phyloP scores from a whole-genome alignment of 2,888 invertebrate species.

The Apodemia zela region DNA sequence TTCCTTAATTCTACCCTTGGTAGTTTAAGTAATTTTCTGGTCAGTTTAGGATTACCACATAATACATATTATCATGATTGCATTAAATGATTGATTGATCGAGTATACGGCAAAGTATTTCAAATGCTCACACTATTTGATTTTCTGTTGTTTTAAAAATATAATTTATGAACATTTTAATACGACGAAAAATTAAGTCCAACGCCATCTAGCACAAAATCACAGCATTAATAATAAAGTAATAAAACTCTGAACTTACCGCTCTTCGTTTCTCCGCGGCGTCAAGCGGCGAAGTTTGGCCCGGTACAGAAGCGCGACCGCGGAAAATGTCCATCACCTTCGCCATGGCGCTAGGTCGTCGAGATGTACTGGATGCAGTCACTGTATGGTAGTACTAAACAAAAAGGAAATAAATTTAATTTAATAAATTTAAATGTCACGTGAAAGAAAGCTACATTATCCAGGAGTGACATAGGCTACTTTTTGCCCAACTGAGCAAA shows the following conservation, averaged over 20 bases:
- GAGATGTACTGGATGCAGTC: conserved; percentile 71
- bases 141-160: too few relatives aligned
- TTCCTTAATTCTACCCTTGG: too few relatives aligned
- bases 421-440: conserved; percentile 1
- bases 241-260: conserved; percentile 43
- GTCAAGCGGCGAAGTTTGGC: conserved; percentile 42
- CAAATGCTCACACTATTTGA: too few relatives aligned
- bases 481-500: too few relatives aligned
- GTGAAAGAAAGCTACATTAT: too few relatives aligned
- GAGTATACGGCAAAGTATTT: too few relatives aligned
- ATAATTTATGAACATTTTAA: too few relatives aligned
- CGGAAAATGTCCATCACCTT: conserved; percentile 96
- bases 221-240: background rate
- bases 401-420: background rate
- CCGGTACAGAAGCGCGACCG: conserved; percentile 59
- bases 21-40: too few relatives aligned
- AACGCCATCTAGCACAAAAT: conserved; percentile 7
- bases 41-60: too few relatives aligned
- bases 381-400: conserved; percentile 86
- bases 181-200: background rate
- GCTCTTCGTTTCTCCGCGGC: conserved; percentile 52
- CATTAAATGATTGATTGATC: too few relatives aligned
- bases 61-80: too few relatives aligned
- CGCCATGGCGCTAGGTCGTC: conserved; percentile 89
- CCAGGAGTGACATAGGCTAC: too few relatives aligned